Conservation (phyloP, 2,113 vertebrate genomes). For the Laterallus jamaicensis region DNA sequence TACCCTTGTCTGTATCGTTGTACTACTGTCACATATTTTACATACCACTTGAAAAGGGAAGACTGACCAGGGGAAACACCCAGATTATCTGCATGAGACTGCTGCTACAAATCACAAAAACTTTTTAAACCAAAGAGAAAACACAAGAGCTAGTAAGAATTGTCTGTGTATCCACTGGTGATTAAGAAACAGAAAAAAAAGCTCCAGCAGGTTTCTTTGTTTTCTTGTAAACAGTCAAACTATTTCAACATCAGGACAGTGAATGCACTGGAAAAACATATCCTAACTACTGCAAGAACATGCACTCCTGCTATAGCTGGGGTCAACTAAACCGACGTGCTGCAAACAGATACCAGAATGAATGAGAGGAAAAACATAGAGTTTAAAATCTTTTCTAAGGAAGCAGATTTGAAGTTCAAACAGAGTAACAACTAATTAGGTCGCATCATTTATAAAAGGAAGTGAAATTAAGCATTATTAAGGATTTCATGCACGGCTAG, state of each 20-base stretch:
- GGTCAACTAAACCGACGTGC: neutral
- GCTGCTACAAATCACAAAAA: neutral
- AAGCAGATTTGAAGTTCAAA: neutral
- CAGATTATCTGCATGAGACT: neutral
- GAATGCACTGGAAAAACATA: neutral
- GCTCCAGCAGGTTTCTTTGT: neutral
- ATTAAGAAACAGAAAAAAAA: neutral
- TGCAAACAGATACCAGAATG: neutral
- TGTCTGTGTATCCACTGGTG: neutral
- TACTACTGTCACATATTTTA: neutral
- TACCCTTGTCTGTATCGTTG: neutral
- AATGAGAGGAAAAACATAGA: neutral
- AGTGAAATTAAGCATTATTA: slow-evolving; percentile 48
- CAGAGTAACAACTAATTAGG: slow-evolving; percentile 14
- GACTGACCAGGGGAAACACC: neutral
- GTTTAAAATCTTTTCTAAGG: neutral
- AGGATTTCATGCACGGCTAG: slow-evolving; percentile 21
- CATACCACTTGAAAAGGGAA: neutral
- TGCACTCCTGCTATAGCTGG: neutral
- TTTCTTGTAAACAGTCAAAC: slow-evolving; percentile 4
- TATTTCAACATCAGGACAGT: neutral
- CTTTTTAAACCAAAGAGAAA: neutral
- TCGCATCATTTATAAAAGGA: neutral
- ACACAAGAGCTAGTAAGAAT: neutral
- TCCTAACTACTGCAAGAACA: neutral